A percentile compares a stretch with the other conserved stretches of the same genome.
phyloP scores from a whole-genome alignment of 2,113 vertebrate genomes.

The Pterocles gutturalis region DNA sequence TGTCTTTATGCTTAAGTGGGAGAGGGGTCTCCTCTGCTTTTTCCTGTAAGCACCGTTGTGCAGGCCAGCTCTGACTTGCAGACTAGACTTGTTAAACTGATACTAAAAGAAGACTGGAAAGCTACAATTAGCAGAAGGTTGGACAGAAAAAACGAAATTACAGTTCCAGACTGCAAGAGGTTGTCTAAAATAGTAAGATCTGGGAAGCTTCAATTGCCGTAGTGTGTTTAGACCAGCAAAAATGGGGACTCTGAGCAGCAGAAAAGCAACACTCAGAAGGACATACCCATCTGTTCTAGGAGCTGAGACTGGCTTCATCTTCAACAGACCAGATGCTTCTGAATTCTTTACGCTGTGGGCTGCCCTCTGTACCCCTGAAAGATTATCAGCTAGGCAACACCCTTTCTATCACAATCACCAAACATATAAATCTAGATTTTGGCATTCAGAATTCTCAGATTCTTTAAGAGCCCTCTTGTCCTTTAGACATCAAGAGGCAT shows the following conservation, averaged over 20 bases:
- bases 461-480: conserved; percentile 36
- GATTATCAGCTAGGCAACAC: not conserved
- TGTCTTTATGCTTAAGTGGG: not conserved
- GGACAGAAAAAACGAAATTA: not conserved
- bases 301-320: not conserved
- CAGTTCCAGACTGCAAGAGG: not conserved
- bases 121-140: conserved; percentile 5
- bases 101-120: not conserved
- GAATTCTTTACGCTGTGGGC: not conserved
- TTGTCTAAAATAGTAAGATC: not conserved
- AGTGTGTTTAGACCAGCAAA: not conserved
- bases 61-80: not conserved
- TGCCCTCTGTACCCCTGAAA: not conserved
- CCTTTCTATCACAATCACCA: not conserved
- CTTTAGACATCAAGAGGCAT: conserved; percentile 27
- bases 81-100: not conserved
- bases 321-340: not conserved
- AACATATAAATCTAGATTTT: conserved; percentile 13
- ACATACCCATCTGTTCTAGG: not conserved
- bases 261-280: not conserved
- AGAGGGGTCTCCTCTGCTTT: not conserved
- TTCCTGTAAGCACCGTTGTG: not conserved
- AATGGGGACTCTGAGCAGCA: not conserved
- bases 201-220: not conserved
- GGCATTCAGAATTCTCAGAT: conserved; percentile 24